Evolutionary conservation across 2,113 vertebrate species (phyloP).

Genomic region (Jacana jacana): DNA sequence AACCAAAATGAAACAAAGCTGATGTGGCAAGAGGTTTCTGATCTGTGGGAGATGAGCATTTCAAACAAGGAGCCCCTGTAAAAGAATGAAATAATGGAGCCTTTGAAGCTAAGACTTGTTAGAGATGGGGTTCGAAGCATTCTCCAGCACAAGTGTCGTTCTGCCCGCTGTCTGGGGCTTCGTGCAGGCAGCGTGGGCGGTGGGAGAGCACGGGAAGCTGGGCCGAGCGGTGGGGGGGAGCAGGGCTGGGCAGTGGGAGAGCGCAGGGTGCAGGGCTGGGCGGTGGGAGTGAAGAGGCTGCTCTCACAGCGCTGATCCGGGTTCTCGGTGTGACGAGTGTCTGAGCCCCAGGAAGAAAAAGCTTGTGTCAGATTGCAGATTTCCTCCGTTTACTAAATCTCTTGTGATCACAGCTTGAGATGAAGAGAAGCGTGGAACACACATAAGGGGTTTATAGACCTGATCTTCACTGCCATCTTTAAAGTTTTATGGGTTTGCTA

Average conservation of each 20-base stretch:
- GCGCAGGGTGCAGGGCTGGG: background rate
- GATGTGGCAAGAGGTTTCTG: background rate
- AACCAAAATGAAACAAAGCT: background rate
- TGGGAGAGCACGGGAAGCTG: background rate
- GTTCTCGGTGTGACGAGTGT: background rate
- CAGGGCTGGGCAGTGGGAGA: background rate
- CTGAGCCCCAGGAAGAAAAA: background rate
- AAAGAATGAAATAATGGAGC: background rate
- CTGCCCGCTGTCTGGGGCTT: background rate
- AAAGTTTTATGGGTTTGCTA: background rate
- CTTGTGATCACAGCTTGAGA: conserved; percentile 8
- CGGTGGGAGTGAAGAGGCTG: background rate
- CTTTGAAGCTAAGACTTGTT: background rate
- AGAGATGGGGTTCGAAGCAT: background rate
- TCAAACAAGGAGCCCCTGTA: background rate
- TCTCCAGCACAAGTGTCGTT: background rate
- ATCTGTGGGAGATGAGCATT: background rate
- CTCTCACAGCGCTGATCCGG: background rate
- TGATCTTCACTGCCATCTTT: background rate
- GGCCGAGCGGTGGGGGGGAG: background rate
- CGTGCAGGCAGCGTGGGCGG: background rate
- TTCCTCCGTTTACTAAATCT: conserved; percentile 3
- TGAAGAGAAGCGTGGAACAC: background rate
- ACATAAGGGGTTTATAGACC: background rate
- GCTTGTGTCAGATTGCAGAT: conserved; percentile 23